Conservation (phyloP, 1,140 invertebrate species). For the Atopsyche davidsoni region DNA sequence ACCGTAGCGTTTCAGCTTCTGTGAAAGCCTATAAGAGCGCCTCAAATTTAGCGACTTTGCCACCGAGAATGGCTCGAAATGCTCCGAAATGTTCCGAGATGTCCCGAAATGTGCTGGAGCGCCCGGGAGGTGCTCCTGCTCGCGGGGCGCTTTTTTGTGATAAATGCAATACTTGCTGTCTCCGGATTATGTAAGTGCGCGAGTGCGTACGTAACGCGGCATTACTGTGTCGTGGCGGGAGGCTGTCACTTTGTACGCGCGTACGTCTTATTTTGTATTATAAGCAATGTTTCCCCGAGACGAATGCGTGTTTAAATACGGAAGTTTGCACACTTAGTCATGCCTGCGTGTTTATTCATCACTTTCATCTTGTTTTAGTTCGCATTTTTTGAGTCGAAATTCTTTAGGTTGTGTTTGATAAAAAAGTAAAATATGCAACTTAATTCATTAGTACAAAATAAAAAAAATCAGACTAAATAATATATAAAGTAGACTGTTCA, state of each 20-base stretch:
- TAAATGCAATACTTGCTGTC: slow-evolving; percentile 10
- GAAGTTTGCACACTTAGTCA: too few relatives aligned
- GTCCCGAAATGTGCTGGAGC: slow-evolving; percentile 41
- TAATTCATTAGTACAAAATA: too few relatives aligned
- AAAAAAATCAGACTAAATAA: too few relatives aligned
- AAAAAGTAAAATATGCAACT: too few relatives aligned
- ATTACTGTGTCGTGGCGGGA: slow-evolving; percentile 1
- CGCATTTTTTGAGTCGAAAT: too few relatives aligned
- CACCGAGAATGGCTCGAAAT: slow-evolving; percentile 25
- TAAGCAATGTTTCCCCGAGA: too few relatives aligned
- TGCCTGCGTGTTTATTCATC: too few relatives aligned
- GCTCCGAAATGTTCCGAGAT: slow-evolving; percentile 21
- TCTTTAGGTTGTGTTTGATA: too few relatives aligned
- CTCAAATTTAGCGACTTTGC: slow-evolving; percentile 30
- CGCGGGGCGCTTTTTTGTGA: slow-evolving; percentile 29
- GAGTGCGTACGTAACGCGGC: too few relatives aligned
- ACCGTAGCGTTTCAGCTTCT: slow-evolving; percentile 25
- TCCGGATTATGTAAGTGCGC: slow-evolving; percentile 14
- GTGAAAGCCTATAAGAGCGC: slow-evolving; percentile 29
- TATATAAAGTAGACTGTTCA: too few relatives aligned
- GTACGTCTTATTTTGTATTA: slow-evolving; percentile 2
- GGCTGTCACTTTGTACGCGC: slow-evolving; percentile 8
- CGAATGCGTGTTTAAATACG: too few relatives aligned
- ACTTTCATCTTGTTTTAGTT: too few relatives aligned
- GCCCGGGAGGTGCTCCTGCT: slow-evolving; percentile 39